phyloP scores from a whole-genome alignment of 2,888 invertebrate species.

The Zygothrica quintamaculata region DNA sequence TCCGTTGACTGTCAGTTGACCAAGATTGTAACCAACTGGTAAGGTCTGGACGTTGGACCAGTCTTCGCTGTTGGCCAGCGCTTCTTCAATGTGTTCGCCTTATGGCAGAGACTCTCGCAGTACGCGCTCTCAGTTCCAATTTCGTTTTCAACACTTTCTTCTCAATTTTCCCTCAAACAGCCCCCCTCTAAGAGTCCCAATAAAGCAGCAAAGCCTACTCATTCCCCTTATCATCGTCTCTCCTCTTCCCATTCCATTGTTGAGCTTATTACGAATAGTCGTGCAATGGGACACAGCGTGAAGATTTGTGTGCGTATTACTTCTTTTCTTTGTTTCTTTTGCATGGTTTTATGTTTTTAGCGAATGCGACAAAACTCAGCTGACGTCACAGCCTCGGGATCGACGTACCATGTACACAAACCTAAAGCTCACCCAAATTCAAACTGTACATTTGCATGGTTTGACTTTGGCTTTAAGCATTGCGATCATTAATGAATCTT shows the following conservation, averaged over 20 bases:
- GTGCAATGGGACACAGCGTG: slow-evolving; percentile 59
- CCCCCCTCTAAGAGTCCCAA: slow-evolving; percentile 28
- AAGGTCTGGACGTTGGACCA: slow-evolving; percentile 55
- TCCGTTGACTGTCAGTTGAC: slow-evolving; percentile 70
- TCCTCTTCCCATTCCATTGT: slow-evolving; percentile 15
- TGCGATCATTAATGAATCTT: no score
- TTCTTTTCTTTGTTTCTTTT: no score
- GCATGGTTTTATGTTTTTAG: no score
- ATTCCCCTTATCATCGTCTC: slow-evolving; percentile 33
- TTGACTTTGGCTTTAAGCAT: no score
- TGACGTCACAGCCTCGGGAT: slow-evolving; percentile 65
- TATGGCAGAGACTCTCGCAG: slow-evolving; percentile 44
- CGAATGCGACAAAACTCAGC: slow-evolving; percentile 67
- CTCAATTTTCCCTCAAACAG: slow-evolving; percentile 73
- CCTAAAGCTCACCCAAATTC: slow-evolving; percentile 2
- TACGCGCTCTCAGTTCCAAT: slow-evolving; percentile 72
- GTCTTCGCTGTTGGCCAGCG: slow-evolving; percentile 36
- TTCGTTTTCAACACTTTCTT: slow-evolving; percentile 81
- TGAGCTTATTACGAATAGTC: slow-evolving; percentile 71
- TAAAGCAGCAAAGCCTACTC: slow-evolving; percentile 53
- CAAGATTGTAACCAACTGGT: slow-evolving; percentile 66
- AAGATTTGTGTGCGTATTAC: no score
- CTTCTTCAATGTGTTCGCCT: slow-evolving; percentile 69
- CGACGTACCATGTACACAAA: slow-evolving; percentile 11
- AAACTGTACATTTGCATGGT: no score